Evolutionary conservation across 1,140 invertebrate species (phyloP).

Genomic region (Cydia strobilella): DNA sequence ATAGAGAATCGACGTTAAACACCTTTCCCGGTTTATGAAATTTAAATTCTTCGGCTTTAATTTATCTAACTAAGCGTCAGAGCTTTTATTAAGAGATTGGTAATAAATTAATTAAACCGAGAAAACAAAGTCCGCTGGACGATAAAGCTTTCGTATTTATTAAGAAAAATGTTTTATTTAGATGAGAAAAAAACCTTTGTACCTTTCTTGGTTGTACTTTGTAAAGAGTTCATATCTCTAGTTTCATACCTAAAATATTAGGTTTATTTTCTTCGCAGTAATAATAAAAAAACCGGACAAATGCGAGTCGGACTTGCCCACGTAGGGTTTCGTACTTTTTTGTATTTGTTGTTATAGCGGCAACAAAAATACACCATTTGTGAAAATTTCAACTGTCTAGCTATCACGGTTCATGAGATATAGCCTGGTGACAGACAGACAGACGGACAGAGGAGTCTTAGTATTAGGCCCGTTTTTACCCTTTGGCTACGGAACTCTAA

Average conservation of each 20-base stretch:
- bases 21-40: slow-evolving; percentile 28
- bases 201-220: neutral
- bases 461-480: too few relatives aligned
- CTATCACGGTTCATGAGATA: too few relatives aligned
- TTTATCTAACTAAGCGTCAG: slow-evolving; percentile 20
- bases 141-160: slow-evolving; percentile 1
- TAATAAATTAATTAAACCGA: slow-evolving; percentile 15
- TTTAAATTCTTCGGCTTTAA: slow-evolving; percentile 18
- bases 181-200: slow-evolving; percentile 30
- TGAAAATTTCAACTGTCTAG: too few relatives aligned
- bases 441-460: too few relatives aligned
- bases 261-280: slow-evolving; percentile 32
- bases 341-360: too few relatives aligned
- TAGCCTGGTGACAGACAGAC: too few relatives aligned
- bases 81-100: slow-evolving; percentile 22
- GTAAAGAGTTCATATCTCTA: too few relatives aligned
- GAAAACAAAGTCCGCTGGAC: slow-evolving; percentile 11
- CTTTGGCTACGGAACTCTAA: too few relatives aligned
- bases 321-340: too few relatives aligned
- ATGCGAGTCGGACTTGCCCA: too few relatives aligned
- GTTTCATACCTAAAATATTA: neutral
- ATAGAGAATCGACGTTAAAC: slow-evolving; percentile 38
- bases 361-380: too few relatives aligned
- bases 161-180: neutral
- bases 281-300: too few relatives aligned